Base-by-base conservation (phyloP, 2,797 vertebrate genomes). In the Sciurus carolinensis region DNA sequence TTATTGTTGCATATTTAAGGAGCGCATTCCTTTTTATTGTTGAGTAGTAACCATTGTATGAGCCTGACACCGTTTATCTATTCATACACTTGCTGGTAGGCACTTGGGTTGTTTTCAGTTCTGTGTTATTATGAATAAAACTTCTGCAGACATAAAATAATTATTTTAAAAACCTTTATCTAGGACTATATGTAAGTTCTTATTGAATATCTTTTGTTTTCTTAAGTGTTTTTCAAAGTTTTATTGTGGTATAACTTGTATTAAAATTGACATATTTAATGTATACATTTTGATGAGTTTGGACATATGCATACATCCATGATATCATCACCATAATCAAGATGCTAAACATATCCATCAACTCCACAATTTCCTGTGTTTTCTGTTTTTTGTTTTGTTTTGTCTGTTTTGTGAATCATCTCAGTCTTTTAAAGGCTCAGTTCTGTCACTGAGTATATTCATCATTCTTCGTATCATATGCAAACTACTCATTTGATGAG, bases 21-120 rank as follows among this genome's bases (percentile, higher is more conserved):
- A 84, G 30, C 44, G 82, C 14, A 47, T 52, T 91, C 50, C 36
- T 59, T 82, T 76, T 81, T 39, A 66, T 67, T 90, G 77, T 7
- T 77, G 72, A 84, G n/a, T 93, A 84, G 57, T 82, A 47, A 42
- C 94, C 28, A 18, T 71, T 80, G 20, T 83, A 57, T 69, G 28
- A 52, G 42, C 84, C n/a, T 52, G 6, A 52, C 73, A 76, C 18
- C 64, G 0, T 86, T 89, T 91, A 14, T 81, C 15, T 66, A 22
- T 36, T 8, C 8, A 67, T 59, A 62, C 20, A 52, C 24, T 85
- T 59, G 18, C 66, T 93, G 11, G 30, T 57, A 44, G 17, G 5
- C 26, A 36, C 28, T 88, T 81, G 18, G 17, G 18, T 82, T 90
- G 50, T 85, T 91, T 26, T 1, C 5, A 36, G 8, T 69, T 90